Evolutionary conservation across 2,113 vertebrate species (phyloP), one percentile per base, ranked within the genome.

Genomic region (Tetrao urogallus): DNA sequence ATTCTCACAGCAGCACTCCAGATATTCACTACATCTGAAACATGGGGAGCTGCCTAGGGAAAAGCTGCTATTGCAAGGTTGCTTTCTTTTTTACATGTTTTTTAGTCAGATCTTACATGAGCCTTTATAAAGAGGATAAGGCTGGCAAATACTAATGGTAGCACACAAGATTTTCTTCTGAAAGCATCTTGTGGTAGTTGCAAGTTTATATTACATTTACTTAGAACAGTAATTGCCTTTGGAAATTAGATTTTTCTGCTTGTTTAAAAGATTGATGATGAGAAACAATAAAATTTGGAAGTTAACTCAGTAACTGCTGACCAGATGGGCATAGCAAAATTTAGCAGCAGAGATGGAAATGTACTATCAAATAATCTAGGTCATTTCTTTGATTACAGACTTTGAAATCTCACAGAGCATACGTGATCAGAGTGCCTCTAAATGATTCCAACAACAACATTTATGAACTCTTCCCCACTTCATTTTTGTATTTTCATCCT

Each of bases 241-340:
- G 65, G 71, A 94, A 94, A 97, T 89, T 77, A 71, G 66, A 89
- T 93, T 95, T 89, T 94, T 57, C 63, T 92, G 87, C 83, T 90
- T 90, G 71, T 56, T 97, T 77, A 81, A 78, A 88, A 88, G 85
- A 88, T 71, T 86, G 81, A 64, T 0, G 4, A 95, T 71, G 32
- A 95, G 42, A 60, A 91, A 89, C 72, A 47, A 88, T 24, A 91
- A 94, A 91, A 81, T 34, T 71, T 65, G 83, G 54, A 91, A 78
- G 80, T 92, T 94, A 94, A 96, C 85, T 76, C 82, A 8, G 14
- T 56, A 82, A 81, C 65, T 65, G n/a, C 79, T 6, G 2, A 2
- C 28, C 76, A 54, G 25, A 69, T n/a, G 12, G 13, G 12, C 34
- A 21, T 15, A 18, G 43, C 6, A 89, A 91, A 94, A 91, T 19